Percentiles rank a stretch among this genome's conserved stretches.
phyloP scores from a whole-genome alignment of 2,888 invertebrate species.

The Nomada lathburiana region DNA sequence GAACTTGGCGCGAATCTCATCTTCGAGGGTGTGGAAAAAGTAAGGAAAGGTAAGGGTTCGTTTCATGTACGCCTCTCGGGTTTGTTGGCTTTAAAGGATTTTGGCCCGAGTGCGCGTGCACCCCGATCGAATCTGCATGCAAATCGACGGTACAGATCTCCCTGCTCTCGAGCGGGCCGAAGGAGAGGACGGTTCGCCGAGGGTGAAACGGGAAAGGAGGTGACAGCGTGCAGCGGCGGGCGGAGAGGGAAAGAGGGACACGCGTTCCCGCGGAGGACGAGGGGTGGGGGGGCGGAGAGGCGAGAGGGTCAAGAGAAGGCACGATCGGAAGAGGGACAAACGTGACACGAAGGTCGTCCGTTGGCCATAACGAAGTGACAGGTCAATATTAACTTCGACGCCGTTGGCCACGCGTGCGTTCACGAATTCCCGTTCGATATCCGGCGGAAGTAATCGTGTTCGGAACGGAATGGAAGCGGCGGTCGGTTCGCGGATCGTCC shows the following conservation, averaged over 20 bases:
- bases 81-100: conserved; percentile 28
- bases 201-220: conserved; percentile 43
- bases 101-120: conserved; percentile 45
- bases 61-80: background rate
- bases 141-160: conserved; percentile 76
- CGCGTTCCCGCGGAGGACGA: background rate
- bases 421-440: conserved; percentile 76
- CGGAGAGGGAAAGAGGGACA: background rate
- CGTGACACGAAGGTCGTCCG: conserved; percentile 63
- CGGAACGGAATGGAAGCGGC: conserved; percentile 37
- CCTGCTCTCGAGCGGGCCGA: conserved; percentile 30
- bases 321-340: conserved; percentile 67
- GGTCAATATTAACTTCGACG: conserved; percentile 77
- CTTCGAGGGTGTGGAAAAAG: background rate
- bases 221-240: background rate
- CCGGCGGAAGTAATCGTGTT: conserved; percentile 79
- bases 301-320: conserved; percentile 36
- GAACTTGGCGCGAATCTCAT: background rate
- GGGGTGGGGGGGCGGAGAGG: background rate
- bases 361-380: conserved; percentile 72
- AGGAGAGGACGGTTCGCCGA: conserved; percentile 25
- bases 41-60: background rate
- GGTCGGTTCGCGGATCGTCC: conserved; percentile 30
- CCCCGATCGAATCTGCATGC: conserved; percentile 75
- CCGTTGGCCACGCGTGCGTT: conserved; percentile 50